phyloP scores from a whole-genome alignment of 2,113 vertebrate genomes.

The Pandion haliaetus region DNA sequence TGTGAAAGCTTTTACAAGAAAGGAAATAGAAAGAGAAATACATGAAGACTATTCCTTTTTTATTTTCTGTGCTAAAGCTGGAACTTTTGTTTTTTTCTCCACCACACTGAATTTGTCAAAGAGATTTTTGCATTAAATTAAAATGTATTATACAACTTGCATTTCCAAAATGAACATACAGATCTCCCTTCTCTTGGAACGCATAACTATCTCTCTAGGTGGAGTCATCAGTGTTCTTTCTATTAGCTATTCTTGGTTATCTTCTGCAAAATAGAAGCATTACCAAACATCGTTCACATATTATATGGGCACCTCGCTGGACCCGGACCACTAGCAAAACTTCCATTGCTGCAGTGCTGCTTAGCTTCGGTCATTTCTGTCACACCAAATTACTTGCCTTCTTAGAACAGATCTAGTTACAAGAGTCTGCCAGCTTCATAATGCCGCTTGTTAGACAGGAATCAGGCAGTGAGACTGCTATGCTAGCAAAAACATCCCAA shows the following conservation, averaged over 20 bases:
- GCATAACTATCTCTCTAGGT: neutral
- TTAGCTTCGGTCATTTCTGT: neutral
- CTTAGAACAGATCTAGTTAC: neutral
- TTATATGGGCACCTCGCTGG: too few relatives aligned
- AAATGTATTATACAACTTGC: neutral
- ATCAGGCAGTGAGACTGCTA: neutral
- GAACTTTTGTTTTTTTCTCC: neutral
- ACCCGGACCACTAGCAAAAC: neutral
- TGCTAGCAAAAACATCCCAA: neutral
- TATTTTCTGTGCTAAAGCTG: neutral
- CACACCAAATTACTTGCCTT: neutral
- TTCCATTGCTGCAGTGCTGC: neutral
- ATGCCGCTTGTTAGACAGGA: neutral
- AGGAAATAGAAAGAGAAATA: neutral
- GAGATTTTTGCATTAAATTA: neutral
- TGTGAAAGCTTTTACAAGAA: neutral
- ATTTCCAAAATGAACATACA: neutral
- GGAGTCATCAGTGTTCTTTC: neutral
- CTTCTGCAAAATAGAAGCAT: neutral
- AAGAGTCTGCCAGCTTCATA: neutral
- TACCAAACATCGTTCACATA: neutral
- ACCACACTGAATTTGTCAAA: neutral
- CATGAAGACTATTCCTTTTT: neutral
- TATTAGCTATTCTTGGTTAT: neutral
- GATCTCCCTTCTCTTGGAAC: neutral